Conservation (phyloP, 2,113 vertebrate species). For the Callocephalon fimbriatum region DNA sequence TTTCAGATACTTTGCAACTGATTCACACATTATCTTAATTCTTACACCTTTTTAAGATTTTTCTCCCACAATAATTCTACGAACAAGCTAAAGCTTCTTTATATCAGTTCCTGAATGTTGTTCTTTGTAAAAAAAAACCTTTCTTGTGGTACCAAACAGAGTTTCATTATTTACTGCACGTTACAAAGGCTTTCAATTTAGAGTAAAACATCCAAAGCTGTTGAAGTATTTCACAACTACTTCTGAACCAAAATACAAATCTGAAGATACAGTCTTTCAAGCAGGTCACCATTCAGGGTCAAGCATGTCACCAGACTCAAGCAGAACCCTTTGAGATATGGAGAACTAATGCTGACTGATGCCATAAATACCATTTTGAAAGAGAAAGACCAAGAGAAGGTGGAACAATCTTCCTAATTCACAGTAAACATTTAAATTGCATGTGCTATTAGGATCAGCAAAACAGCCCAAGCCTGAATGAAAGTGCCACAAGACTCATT, state of each 20-base stretch:
- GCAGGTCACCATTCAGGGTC: neutral
- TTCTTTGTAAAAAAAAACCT: neutral
- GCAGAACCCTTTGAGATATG: rapidly evolving
- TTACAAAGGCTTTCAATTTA: neutral
- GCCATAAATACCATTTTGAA: neutral
- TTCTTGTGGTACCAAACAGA: neutral
- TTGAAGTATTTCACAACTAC: neutral
- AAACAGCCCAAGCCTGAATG: neutral
- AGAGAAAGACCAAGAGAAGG: neutral
- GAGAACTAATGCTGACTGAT: neutral
- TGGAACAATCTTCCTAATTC: neutral
- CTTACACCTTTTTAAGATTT: neutral
- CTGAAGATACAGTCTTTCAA: neutral
- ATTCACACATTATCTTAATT: neutral
- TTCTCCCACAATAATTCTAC: neutral
- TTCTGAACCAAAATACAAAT: neutral
- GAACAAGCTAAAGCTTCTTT: neutral
- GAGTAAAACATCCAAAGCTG: neutral
- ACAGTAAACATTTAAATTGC: neutral
- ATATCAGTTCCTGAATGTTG: neutral
- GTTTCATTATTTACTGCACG: neutral
- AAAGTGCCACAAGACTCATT: neutral
- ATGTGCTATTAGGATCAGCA: neutral
- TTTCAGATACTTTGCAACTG: neutral
- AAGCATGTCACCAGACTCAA: too few species aligned